phyloP scores from a whole-genome alignment of 2,113 vertebrate genomes.

The Setophaga petechia region DNA sequence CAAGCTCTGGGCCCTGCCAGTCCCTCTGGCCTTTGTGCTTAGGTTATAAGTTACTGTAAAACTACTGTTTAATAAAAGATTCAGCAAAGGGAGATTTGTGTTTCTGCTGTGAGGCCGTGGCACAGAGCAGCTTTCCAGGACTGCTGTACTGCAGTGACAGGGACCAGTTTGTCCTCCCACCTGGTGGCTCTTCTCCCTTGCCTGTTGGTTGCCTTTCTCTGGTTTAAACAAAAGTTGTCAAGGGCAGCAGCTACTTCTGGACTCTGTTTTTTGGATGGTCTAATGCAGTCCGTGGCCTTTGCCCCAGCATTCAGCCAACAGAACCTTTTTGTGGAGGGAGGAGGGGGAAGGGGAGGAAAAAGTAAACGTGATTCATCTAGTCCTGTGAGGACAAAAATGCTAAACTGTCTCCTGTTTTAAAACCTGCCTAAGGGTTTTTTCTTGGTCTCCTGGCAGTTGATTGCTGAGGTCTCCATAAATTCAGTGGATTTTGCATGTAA shows the following conservation, averaged over 20 bases:
- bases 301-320: background rate
- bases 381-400: background rate
- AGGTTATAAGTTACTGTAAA: background rate
- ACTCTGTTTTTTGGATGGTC: background rate
- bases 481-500: background rate
- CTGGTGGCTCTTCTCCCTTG: background rate
- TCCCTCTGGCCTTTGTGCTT: background rate
- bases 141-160: background rate
- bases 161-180: background rate
- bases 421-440: background rate
- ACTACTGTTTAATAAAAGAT: background rate
- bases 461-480: background rate
- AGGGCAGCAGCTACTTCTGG: background rate
- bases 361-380: background rate
- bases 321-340: background rate
- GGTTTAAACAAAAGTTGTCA: background rate
- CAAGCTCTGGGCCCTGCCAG: background rate
- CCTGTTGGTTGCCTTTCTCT: background rate
- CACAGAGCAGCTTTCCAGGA: background rate
- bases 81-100: background rate
- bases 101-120: background rate
- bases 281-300: background rate
- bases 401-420: background rate
- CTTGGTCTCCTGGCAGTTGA: background rate
- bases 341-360: background rate